Evolutionary conservation across 2,113 vertebrate genomes (phyloP), one percentile per base, ranked within the genome.

Genomic region (Serilophus lunatus): DNA sequence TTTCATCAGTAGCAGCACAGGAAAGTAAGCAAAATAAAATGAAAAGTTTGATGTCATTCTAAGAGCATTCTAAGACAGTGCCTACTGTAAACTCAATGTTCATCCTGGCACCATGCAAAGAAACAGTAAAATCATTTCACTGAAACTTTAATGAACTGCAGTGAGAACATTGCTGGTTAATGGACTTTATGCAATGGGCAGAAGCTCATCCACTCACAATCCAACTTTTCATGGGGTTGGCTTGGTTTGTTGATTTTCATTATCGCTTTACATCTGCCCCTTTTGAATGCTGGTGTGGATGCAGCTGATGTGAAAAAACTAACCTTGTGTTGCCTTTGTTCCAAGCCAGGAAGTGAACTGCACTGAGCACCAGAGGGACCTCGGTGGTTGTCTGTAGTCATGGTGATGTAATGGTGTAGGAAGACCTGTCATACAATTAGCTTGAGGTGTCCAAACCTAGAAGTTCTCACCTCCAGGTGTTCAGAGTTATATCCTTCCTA

Each of bases 71-170:
- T n/a, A n/a, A n/a, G 53, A 33, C 22, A 50, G 13, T 26, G 59
- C 53, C 25, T 76, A 45, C 87, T 87, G 53, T 33, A 84, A 79
- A 77, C 9, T 3, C 74, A 44, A 0, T 35, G 68, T 76, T 91
- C 26, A 24, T 69, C 49, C 70, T 91, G 89, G 91, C 91, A 90
- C 65, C 1, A 15, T 9, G 66, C 47, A 94, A 91, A 91, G 89
- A 90, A 91, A 86, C 54, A 87, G 70, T 87, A 96, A 77, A 95
- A 74, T 92, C 89, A 82, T 79, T 89, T 86, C 29, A 54, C 84
- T 94, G 90, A 91, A 95, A 91, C 85, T 92, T 97, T 92, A 91
- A 95, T 95, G 81, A 94, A 50, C 75, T 82, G 64, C 69, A 91
- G 38, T 49, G 78, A 87, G 82, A 95, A 54, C 59, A 33, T 14